phyloP scores from a whole-genome alignment of 2,113 vertebrate genomes.

The Coptodon rendalli region DNA sequence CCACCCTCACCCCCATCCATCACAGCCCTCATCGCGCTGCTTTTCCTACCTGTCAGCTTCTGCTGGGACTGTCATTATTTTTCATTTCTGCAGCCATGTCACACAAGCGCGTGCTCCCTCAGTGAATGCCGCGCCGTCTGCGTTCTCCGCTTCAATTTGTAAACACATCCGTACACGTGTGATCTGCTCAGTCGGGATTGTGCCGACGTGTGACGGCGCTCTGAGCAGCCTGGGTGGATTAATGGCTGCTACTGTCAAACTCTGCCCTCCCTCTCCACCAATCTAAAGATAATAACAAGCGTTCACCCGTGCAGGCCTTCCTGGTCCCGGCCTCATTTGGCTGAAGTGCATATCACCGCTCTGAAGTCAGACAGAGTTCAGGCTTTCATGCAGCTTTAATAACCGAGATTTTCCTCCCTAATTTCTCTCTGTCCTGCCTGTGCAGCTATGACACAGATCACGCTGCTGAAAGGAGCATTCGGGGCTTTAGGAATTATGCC shows the following conservation, averaged over 20 bases:
- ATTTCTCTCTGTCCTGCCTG: not conserved
- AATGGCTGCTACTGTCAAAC: not conserved
- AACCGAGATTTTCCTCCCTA: not conserved
- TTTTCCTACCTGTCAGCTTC: conserved; percentile 43
- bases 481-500: not conserved
- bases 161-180: not conserved
- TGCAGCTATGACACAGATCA: not conserved
- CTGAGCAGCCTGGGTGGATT: not conserved
- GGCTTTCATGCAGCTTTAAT: conserved; percentile 74
- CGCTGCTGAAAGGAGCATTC: not conserved
- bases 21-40: conserved; percentile 9
- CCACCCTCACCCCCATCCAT: conserved; percentile 33
- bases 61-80: conserved; percentile 36
- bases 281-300: not conserved
- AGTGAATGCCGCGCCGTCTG: not conserved
- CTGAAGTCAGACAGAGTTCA: conserved; percentile 66
- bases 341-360: not conserved
- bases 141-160: not conserved
- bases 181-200: not conserved
- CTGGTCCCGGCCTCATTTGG: not conserved
- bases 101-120: not conserved
- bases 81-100: conserved; percentile 30
- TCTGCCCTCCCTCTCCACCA: not conserved
- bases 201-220: not conserved
- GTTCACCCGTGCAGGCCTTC: not conserved